Evolutionary conservation across 1,140 invertebrate species (phyloP).

Genomic region (Scaptomyza pallida): DNA sequence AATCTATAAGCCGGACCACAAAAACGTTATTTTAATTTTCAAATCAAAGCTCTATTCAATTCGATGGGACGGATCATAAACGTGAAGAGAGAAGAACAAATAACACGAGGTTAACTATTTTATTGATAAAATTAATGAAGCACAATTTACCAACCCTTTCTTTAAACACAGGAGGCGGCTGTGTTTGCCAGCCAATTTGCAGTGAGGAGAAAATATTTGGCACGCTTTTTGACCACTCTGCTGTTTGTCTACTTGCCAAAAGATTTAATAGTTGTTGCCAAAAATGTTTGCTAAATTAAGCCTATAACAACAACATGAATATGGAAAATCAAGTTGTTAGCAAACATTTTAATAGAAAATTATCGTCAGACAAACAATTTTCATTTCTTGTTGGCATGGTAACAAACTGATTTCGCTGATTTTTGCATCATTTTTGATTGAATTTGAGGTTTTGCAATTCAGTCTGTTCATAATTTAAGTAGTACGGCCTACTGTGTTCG

Average conservation of each 20-base stretch:
- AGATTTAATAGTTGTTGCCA: constrained; percentile 17
- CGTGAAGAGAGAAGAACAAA: too few relatives aligned
- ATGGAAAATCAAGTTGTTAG: constrained; percentile 20
- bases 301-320: constrained; percentile 37
- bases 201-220: too few relatives aligned
- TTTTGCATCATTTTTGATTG: constrained; percentile 7
- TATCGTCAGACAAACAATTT: too few relatives aligned
- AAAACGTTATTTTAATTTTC: too few relatives aligned
- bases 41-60: too few relatives aligned
- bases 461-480: background rate
- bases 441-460: constrained; percentile 4
- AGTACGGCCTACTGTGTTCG: too few relatives aligned
- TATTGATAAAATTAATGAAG: too few relatives aligned
- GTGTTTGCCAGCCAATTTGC: background rate
- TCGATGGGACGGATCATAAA: too few relatives aligned
- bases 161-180: too few relatives aligned
- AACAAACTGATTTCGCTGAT: background rate
- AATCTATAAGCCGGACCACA: too few relatives aligned
- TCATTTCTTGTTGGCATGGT: constrained; percentile 23
- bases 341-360: constrained; percentile 18
- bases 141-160: too few relatives aligned
- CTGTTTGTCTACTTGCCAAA: constrained; percentile 5
- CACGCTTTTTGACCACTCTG: constrained; percentile 7
- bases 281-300: constrained; percentile 37
- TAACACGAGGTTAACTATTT: too few relatives aligned